phyloP scores from a whole-genome alignment of 2,113 vertebrate species.

The Carettochelys insculpta region DNA sequence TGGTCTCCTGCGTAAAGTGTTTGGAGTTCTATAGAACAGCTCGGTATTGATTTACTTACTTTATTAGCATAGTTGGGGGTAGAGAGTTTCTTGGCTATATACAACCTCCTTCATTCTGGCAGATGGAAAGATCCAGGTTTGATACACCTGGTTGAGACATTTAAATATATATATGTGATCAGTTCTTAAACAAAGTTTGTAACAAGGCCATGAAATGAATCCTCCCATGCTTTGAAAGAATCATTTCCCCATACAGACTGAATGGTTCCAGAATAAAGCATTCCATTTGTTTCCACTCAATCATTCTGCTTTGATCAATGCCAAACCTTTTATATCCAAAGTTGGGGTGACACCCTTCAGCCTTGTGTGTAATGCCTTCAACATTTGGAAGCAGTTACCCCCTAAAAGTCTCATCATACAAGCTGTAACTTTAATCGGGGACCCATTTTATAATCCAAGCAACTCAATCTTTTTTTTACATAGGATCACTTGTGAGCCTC shows the following conservation, averaged over 20 bases:
- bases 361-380: accelerated
- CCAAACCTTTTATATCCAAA: neutral
- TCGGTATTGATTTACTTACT: neutral
- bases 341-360: neutral
- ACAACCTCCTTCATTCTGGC: neutral
- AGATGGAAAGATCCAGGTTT: accelerated
- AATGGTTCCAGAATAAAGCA: neutral
- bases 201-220: neutral
- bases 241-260: accelerated
- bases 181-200: accelerated
- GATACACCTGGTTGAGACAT: neutral
- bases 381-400: accelerated
- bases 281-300: neutral
- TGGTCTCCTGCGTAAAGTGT: neutral
- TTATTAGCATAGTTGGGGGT: neutral
- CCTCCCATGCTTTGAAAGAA: neutral
- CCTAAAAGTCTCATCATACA: neutral
- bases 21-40: neutral
- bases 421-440: neutral
- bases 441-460: accelerated
- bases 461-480: neutral
- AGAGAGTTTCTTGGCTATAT: accelerated
- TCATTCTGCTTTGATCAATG: neutral
- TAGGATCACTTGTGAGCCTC: neutral
- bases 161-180: accelerated